Evolutionary conservation across 2,113 vertebrate genomes (phyloP).

Genomic region (Rattus norvegicus): GRCr8 NC_086025.1:40316001-40316500

Average conservation of each 20-base stretch:
- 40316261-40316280: neutral
- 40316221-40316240: neutral
- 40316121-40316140: neutral
- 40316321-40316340: neutral
- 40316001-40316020: conserved; percentile 67
- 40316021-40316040: conserved; percentile 62
- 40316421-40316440: neutral
- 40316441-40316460: neutral
- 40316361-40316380: neutral
- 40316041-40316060: conserved; percentile 71
- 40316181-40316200: neutral
- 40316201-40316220: neutral
- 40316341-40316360: neutral
- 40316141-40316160: neutral
- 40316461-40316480: neutral
- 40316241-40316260: neutral
- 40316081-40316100: conserved; percentile 69
- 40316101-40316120: neutral
- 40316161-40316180: neutral
- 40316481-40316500: neutral
- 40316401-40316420: neutral
- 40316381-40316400: neutral
- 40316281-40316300: neutral
- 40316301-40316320: neutral
- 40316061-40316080: conserved; percentile 61